These are phyloP conservation scores for Brachyopa scutellaris DNA, from an alignment of 2,888 invertebrate genomes.

Conservation along the genomic window DNA sequence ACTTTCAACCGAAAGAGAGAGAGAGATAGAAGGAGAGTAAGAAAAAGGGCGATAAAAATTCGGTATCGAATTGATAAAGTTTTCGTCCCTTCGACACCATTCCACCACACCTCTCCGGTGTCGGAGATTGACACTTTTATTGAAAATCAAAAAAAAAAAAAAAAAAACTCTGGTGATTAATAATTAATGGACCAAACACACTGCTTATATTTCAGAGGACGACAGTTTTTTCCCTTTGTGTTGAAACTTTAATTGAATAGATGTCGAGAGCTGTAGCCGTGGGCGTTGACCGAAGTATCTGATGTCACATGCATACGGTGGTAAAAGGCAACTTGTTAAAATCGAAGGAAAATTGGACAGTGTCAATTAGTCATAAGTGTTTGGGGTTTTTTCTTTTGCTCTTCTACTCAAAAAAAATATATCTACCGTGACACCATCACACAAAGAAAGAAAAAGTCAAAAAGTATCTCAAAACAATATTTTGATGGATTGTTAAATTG, in stretches of 20 bases:
- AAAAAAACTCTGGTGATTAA: conserved; percentile 2
- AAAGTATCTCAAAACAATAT: neutral
- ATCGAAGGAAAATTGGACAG: conserved; percentile 5
- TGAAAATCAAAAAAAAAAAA: conserved; percentile 22
- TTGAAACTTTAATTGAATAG: conserved; percentile 18
- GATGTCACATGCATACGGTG: conserved; percentile 8
- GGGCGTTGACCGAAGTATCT: neutral
- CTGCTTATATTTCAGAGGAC: neutral
- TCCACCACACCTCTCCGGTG: neutral
- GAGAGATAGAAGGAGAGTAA: no score
- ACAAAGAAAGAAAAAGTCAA: no score
- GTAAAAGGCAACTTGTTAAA: no score
- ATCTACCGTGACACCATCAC: no score
- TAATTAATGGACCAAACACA: conserved; percentile 15
- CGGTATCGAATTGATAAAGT: conserved; percentile 12
- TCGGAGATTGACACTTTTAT: conserved; percentile 15
- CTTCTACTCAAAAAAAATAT: no score
- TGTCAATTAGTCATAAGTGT: conserved; percentile 8
- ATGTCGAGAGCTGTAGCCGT: neutral
- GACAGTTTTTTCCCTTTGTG: neutral
- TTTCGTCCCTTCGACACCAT: no score
- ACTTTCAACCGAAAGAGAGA: neutral
- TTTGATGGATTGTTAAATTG: conserved; percentile 22
- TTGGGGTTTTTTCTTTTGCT: neutral
- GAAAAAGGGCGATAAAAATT: conserved; percentile 8